phyloP scores from a whole-genome alignment of 1,140 invertebrate species.

The Diorhabda sublineata region DNA sequence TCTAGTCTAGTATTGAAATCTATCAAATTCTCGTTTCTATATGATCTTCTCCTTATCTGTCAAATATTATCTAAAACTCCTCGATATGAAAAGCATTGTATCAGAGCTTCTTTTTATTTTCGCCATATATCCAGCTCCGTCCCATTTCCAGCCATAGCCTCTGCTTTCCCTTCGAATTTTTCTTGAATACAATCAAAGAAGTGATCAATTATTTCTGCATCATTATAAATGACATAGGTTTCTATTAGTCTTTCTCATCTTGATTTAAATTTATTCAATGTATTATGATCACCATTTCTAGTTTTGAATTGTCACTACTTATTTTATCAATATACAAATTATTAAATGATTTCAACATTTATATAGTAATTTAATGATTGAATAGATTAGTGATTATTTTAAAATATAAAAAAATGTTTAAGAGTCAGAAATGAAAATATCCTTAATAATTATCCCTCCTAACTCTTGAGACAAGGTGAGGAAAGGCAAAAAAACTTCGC shows the following conservation, averaged over 20 bases:
- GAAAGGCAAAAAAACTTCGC: too few relatives aligned
- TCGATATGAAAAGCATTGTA: constrained; percentile 11
- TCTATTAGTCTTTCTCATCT: constrained; percentile 12
- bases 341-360: too few relatives aligned
- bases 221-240: constrained; percentile 6
- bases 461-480: too few relatives aligned
- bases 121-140: constrained; percentile 6
- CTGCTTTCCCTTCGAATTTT: constrained; percentile 19
- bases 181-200: constrained; percentile 21
- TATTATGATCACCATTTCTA: constrained; percentile 7
- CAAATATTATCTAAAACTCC: constrained; percentile 14
- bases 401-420: too few relatives aligned
- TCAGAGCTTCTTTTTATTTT: neutral
- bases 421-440: too few relatives aligned
- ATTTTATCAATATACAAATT: too few relatives aligned
- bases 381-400: too few relatives aligned
- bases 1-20: constrained; percentile 10
- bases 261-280: constrained; percentile 15
- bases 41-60: constrained; percentile 8
- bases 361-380: too few relatives aligned
- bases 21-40: constrained; percentile 9
- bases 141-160: constrained; percentile 17
- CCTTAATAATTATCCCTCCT: too few relatives aligned
- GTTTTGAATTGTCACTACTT: too few relatives aligned
- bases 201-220: constrained; percentile 8